phyloP scores from a whole-genome alignment of 1,140 invertebrate species.

The Nymphalis io region DNA sequence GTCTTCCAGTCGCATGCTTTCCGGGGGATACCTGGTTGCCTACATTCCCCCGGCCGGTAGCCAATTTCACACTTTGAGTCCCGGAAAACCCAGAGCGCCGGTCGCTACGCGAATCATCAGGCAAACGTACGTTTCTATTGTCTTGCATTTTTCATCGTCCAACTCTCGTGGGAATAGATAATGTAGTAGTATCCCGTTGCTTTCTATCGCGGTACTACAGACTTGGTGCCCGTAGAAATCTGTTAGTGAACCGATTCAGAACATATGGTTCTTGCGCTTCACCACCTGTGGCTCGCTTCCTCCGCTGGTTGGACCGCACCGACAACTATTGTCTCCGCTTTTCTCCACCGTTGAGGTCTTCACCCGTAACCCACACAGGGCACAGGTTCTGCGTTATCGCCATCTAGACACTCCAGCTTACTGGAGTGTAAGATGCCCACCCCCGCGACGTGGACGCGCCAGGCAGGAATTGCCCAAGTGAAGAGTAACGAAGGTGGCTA shows the following conservation, averaged over 20 bases:
- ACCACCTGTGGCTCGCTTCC: conserved; percentile 1
- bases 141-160: conserved; percentile 12
- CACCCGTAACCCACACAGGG: conserved; percentile 17
- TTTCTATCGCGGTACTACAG: too few relatives aligned
- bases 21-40: conserved; percentile 29
- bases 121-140: conserved; percentile 12
- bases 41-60: conserved; percentile 27
- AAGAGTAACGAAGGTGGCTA: conserved; percentile 14
- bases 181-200: too few relatives aligned
- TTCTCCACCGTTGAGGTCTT: not conserved
- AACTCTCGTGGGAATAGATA: conserved; percentile 25
- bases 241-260: too few relatives aligned
- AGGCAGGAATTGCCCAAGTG: conserved; percentile 25
- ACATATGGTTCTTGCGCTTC: too few relatives aligned
- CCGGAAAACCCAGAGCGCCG: conserved; percentile 29
- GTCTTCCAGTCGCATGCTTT: conserved; percentile 27
- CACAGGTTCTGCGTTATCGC: conserved; percentile 23
- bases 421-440: conserved; percentile 27
- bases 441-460: conserved; percentile 35
- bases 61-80: conserved; percentile 32
- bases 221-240: too few relatives aligned
- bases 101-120: conserved; percentile 31
- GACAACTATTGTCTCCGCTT: too few relatives aligned
- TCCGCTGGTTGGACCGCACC: not conserved
- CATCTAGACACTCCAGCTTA: conserved; percentile 23